Evolutionary conservation across 2,797 vertebrate species (phyloP).

Genomic region (Phoeniculus purpureus): DNA sequence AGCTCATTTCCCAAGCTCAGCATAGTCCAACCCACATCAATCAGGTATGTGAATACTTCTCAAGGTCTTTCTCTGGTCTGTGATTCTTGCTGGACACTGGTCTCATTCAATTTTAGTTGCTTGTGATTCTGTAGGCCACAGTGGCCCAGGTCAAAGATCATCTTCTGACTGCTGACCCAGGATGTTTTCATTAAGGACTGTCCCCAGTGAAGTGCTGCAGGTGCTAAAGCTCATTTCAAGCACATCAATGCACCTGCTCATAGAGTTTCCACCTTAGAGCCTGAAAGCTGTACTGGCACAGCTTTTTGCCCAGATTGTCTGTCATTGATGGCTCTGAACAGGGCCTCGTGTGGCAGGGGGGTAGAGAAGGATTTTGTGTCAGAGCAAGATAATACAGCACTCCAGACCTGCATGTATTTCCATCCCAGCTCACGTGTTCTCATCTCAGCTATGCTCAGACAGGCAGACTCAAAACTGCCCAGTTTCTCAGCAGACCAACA

Average conservation of each 20-base stretch:
- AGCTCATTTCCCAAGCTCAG: not conserved
- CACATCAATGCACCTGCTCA: not conserved
- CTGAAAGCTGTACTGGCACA: not conserved
- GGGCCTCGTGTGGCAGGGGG: accelerated
- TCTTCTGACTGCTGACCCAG: not conserved
- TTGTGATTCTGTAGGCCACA: not conserved
- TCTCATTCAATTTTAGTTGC: not conserved
- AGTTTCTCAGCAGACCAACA: not conserved
- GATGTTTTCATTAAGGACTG: not conserved
- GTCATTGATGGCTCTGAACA: accelerated
- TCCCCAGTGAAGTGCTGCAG: not conserved
- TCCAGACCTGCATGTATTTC: not conserved
- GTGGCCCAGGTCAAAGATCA: not conserved
- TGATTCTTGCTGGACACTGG: not conserved
- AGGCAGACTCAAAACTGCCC: not conserved
- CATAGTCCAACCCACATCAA: accelerated
- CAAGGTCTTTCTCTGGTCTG: not conserved
- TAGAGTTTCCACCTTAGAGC: not conserved
- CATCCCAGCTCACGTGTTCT: not conserved
- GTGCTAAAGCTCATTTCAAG: not conserved
- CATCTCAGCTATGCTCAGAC: not conserved
- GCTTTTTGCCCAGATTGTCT: not conserved
- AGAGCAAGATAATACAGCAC: not conserved
- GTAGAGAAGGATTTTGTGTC: not conserved
- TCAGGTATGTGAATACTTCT: not conserved